Conservation (phyloP, 1,140 invertebrate species). For the Brachionus asplanchnoidis region DNA sequence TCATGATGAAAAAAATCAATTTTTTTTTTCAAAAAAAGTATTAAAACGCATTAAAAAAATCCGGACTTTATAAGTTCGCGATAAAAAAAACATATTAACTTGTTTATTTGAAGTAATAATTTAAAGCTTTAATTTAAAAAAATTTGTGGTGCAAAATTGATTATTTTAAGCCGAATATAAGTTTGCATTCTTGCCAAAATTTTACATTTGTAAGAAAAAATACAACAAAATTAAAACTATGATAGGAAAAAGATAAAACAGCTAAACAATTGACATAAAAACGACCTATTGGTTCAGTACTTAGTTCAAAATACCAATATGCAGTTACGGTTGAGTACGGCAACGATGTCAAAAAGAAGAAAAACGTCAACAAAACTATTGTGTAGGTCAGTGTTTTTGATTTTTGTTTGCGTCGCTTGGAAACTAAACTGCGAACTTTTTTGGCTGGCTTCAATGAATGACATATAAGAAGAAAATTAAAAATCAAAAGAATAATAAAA, state of each 20-base stretch:
- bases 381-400: conserved; percentile 17
- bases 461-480: neutral
- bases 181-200: conserved; percentile 4
- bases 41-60: too few relatives aligned
- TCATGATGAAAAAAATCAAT: too few relatives aligned
- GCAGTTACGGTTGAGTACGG: conserved; percentile 1
- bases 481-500: neutral
- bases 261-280: neutral
- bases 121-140: too few relatives aligned
- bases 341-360: neutral
- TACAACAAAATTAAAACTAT: neutral
- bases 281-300: neutral
- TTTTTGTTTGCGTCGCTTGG: conserved; percentile 15
- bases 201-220: conserved; percentile 10
- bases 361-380: neutral
- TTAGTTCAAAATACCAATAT: neutral
- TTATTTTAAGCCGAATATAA: neutral
- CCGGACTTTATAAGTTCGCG: too few relatives aligned
- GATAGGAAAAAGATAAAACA: conserved; percentile 9
- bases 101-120: too few relatives aligned
- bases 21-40: too few relatives aligned
- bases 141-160: neutral
- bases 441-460: neutral
- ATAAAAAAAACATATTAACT: too few relatives aligned
- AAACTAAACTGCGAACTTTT: neutral